phyloP scores from a whole-genome alignment of 2,113 vertebrate species.

The Hypocryptadius cinnamomeus region DNA sequence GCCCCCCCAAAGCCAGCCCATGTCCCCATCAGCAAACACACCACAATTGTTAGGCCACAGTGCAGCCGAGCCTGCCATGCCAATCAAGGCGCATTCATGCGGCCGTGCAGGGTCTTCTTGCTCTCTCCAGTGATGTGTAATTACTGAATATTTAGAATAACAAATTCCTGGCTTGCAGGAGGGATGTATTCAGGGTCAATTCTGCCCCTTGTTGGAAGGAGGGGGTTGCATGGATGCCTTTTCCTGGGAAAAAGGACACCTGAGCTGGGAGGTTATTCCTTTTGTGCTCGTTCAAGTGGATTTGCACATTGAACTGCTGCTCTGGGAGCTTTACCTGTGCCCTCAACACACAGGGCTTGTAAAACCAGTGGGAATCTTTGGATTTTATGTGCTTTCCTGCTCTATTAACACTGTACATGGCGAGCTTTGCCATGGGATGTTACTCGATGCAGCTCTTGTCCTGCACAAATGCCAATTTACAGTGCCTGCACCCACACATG shows the following conservation, averaged over 20 bases:
- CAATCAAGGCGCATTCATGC: not conserved
- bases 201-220: not conserved
- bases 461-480: not conserved
- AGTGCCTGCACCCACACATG: not conserved
- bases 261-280: not conserved
- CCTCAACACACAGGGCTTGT: not conserved
- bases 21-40: not conserved
- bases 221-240: not conserved
- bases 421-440: not conserved
- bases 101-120: not conserved
- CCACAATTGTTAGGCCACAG: not conserved
- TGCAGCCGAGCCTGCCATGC: not conserved
- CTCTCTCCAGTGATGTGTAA: not conserved
- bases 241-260: not conserved
- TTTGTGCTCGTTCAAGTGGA: not conserved
- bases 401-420: fast-evolving
- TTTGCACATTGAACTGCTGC: not conserved
- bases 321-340: not conserved
- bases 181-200: not conserved
- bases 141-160: not conserved
- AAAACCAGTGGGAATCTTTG: not conserved
- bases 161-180: not conserved
- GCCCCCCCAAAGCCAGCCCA: not conserved
- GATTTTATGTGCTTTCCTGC: not conserved
- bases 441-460: not conserved